phyloP scores from a whole-genome alignment of 2,888 invertebrate species.

The Chymomyza amoena region DNA sequence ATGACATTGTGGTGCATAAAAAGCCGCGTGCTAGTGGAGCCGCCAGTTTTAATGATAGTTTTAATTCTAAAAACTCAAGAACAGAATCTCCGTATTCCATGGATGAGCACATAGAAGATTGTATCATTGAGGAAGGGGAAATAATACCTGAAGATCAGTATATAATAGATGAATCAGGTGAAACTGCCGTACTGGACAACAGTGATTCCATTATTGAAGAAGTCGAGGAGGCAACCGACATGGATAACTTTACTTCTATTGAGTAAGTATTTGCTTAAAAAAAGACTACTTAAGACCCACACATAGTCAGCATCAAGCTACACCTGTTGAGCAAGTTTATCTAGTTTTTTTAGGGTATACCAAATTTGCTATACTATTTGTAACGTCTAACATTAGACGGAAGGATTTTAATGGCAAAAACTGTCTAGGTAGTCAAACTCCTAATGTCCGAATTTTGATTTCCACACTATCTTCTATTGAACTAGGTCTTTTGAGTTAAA shows the following conservation, averaged over 20 bases:
- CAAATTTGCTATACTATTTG: background rate
- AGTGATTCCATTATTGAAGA: constrained; percentile 59
- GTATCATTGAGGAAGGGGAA: background rate
- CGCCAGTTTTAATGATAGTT: constrained; percentile 2
- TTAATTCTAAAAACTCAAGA: constrained; percentile 17
- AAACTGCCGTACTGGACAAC: constrained; percentile 45
- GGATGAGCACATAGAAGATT: background rate
- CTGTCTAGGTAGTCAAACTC: no score
- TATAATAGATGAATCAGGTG: constrained; percentile 29
- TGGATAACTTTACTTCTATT: constrained; percentile 47
- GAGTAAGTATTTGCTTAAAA: constrained; percentile 41
- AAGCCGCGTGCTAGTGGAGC: constrained; percentile 38
- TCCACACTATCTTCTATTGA: no score
- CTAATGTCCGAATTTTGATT: no score
- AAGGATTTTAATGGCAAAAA: background rate
- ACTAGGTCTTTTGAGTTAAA: no score
- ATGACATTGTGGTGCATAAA: constrained; percentile 58
- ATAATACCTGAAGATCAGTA: background rate
- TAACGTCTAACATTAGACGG: background rate
- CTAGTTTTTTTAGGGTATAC: background rate
- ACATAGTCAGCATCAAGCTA: background rate
- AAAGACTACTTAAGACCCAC: background rate
- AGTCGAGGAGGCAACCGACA: constrained; percentile 49
- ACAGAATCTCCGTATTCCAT: background rate
- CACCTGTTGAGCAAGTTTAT: background rate